Conservation (phyloP, 2,113 vertebrate genomes). For the Eulemur rufifrons region DNA sequence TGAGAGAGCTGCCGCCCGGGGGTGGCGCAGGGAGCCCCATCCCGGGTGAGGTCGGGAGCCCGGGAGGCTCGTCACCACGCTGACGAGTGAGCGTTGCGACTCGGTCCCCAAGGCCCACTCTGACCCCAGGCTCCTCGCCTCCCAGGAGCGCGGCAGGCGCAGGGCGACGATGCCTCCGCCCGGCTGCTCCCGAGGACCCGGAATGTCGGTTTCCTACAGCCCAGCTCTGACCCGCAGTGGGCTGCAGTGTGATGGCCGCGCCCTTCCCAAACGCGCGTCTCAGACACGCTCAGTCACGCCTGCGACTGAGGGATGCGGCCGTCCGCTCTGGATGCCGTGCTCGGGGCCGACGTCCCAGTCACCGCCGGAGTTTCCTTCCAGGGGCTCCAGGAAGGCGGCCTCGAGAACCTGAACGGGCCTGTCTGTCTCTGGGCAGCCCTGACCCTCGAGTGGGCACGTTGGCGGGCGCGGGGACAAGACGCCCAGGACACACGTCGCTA, state of each 20-base stretch:
- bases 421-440: rapidly evolving
- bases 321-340: too few relatives aligned
- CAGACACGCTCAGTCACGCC: rapidly evolving
- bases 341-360: rapidly evolving
- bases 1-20: rapidly evolving
- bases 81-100: not conserved
- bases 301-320: rapidly evolving
- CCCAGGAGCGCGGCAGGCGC: not conserved
- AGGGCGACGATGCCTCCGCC: rapidly evolving
- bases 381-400: rapidly evolving
- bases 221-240: not conserved
- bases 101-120: rapidly evolving
- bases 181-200: rapidly evolving
- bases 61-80: too few relatives aligned
- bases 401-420: rapidly evolving
- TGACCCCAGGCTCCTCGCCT: not conserved
- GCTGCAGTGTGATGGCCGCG: rapidly evolving
- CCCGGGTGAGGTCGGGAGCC: too few relatives aligned
- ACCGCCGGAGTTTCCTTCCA: not conserved
- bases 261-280: rapidly evolving
- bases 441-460: not conserved
- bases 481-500: not conserved
- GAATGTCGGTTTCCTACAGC: rapidly evolving
- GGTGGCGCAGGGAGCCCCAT: not conserved
- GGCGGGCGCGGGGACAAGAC: rapidly evolving